Evolutionary conservation across 2,888 invertebrate genomes (phyloP).

Genomic region (Meganola albula): DNA sequence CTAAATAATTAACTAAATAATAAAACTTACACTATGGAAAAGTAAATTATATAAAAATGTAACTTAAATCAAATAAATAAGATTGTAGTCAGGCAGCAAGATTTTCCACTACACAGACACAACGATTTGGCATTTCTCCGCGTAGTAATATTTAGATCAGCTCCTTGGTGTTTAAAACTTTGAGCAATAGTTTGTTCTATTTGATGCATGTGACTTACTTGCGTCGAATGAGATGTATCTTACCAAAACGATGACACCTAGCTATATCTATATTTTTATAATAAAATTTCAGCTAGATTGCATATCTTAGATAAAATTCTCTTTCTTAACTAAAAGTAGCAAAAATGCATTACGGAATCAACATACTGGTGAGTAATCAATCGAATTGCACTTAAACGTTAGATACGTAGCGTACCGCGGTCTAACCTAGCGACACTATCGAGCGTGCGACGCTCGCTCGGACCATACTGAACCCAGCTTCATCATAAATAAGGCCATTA

Average conservation of each 20-base stretch:
- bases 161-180: constrained; percentile 32
- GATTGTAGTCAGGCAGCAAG: too few species aligned
- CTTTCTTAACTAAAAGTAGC: constrained; percentile 33
- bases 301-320: constrained; percentile 30
- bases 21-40: too few species aligned
- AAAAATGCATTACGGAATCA: constrained; percentile 47
- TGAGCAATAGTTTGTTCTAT: constrained; percentile 39
- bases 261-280: constrained; percentile 32
- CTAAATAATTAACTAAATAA: too few species aligned
- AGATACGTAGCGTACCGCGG: constrained; percentile 37
- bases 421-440: constrained; percentile 66
- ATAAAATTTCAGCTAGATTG: constrained; percentile 29
- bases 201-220: constrained; percentile 27
- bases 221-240: constrained; percentile 30
- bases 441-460: constrained; percentile 26
- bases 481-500: constrained; percentile 65
- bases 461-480: constrained; percentile 31
- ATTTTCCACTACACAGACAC: too few species aligned
- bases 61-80: too few species aligned
- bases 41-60: too few species aligned
- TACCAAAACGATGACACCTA: constrained; percentile 32
- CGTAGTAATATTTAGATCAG: too few species aligned
- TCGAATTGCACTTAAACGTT: constrained; percentile 46
- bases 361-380: constrained; percentile 29
- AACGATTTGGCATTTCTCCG: too few species aligned